Evolutionary conservation across 2,113 vertebrate genomes (phyloP).

Genomic region (Eudyptes chrysolophus): DNA sequence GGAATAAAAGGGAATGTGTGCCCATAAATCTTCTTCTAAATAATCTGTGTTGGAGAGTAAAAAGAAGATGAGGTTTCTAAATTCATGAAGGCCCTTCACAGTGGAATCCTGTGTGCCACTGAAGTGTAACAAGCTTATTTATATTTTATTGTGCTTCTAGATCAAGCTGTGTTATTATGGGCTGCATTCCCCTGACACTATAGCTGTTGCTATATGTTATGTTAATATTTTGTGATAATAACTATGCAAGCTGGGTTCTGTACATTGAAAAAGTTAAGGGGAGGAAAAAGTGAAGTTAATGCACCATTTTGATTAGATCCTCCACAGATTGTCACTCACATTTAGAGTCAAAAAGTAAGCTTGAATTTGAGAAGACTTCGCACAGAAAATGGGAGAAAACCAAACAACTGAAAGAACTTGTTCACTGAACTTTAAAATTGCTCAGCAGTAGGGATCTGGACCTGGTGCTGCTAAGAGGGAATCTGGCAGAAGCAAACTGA

Average conservation of each 20-base stretch:
- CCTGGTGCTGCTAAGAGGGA: neutral
- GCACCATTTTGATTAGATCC: neutral
- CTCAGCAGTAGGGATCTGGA: conserved; percentile 5
- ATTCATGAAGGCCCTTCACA: conserved; percentile 9
- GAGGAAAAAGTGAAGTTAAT: neutral
- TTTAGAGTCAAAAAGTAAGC: conserved; percentile 7
- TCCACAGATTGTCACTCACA: neutral
- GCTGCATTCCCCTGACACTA: neutral
- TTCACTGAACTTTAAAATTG: conserved; percentile 46
- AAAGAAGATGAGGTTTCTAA: conserved; percentile 38
- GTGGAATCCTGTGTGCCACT: neutral
- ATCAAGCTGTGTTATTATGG: conserved; percentile 27
- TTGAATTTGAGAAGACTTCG: conserved; percentile 22
- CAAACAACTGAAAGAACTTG: conserved; percentile 30
- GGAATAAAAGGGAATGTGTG: conserved; percentile 17
- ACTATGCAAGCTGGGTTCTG: neutral
- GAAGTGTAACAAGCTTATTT: conserved; percentile 55
- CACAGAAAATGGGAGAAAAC: conserved; percentile 8
- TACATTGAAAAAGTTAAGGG: neutral
- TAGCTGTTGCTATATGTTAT: conserved; percentile 37
- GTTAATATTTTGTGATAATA: conserved; percentile 41
- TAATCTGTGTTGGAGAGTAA: conserved; percentile 19
- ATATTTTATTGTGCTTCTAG: conserved; percentile 54
- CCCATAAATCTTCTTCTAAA: conserved; percentile 18
- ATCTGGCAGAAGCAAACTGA: neutral